phyloP scores from a whole-genome alignment of 2,888 invertebrate genomes.

The Dorcus hopei region DNA sequence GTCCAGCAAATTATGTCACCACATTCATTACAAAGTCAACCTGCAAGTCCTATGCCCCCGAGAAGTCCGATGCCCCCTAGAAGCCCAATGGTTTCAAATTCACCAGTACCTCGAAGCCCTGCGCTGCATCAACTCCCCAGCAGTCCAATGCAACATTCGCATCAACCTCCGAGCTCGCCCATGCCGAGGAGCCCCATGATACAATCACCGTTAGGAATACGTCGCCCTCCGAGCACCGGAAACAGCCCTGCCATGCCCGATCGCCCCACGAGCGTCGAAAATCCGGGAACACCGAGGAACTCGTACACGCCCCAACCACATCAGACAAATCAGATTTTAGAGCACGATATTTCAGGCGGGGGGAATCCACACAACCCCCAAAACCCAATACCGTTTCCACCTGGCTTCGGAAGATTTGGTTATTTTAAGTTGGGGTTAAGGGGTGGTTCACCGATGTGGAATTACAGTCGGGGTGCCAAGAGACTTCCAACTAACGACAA shows the following conservation, averaged over 20 bases:
- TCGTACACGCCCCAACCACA: slow-evolving; percentile 43
- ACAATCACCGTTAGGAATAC: slow-evolving; percentile 55
- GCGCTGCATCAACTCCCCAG: slow-evolving; percentile 54
- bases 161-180: slow-evolving; percentile 51
- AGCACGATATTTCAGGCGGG: slow-evolving; percentile 42
- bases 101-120: slow-evolving; percentile 59
- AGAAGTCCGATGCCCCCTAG: slow-evolving; percentile 51
- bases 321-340: slow-evolving; percentile 10
- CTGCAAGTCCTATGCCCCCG: slow-evolving; percentile 50
- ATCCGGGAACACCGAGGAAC: slow-evolving; percentile 55
- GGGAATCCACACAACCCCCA: slow-evolving; percentile 56
- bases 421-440: slow-evolving; percentile 61
- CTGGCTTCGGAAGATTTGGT: slow-evolving; percentile 45
- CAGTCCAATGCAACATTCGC: slow-evolving; percentile 52
- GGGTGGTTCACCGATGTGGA: slow-evolving; percentile 65
- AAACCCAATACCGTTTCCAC: slow-evolving; percentile 59
- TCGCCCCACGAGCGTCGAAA: slow-evolving; percentile 59
- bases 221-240: slow-evolving; percentile 55
- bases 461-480: slow-evolving; percentile 35
- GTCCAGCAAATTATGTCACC: slow-evolving; percentile 47
- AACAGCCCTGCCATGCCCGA: slow-evolving; percentile 58
- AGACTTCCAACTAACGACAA: neutral
- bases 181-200: slow-evolving; percentile 51
- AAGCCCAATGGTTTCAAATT: slow-evolving; percentile 53
- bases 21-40: slow-evolving; percentile 45